Evolutionary conservation across 2,113 vertebrate species (phyloP).

Genomic region (Rhinogobius similis): DNA sequence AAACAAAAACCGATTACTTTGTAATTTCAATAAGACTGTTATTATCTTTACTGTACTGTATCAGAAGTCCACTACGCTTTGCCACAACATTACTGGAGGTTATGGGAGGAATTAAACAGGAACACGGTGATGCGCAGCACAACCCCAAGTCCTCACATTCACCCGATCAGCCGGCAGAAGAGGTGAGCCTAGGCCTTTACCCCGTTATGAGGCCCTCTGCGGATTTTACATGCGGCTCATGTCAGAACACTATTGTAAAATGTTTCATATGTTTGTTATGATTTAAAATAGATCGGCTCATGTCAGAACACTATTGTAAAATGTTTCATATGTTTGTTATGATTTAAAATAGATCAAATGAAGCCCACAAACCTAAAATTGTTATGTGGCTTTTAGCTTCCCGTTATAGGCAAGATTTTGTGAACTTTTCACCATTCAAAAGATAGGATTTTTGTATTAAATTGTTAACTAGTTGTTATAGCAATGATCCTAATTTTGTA

Average conservation of each 20-base stretch:
- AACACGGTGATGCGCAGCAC: constrained; percentile 73
- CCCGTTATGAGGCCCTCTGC: background rate
- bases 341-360: too few relatives aligned
- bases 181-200: constrained; percentile 50
- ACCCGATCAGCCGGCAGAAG: constrained; percentile 72
- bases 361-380: too few relatives aligned
- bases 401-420: too few relatives aligned
- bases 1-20: background rate
- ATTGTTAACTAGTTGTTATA: too few relatives aligned
- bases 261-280: too few relatives aligned
- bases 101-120: constrained; percentile 82
- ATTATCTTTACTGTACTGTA: background rate
- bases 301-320: too few relatives aligned
- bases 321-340: too few relatives aligned
- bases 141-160: constrained; percentile 65
- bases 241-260: background rate
- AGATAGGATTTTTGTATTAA: too few relatives aligned
- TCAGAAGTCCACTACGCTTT: background rate
- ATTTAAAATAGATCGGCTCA: too few relatives aligned
- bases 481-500: too few relatives aligned
- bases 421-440: too few relatives aligned
- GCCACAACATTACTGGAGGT: constrained; percentile 4
- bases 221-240: background rate
- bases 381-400: too few relatives aligned
- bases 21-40: background rate